Evolutionary conservation across 2,113 vertebrate genomes (phyloP).

Genomic region (Pimephales promelas): DNA sequence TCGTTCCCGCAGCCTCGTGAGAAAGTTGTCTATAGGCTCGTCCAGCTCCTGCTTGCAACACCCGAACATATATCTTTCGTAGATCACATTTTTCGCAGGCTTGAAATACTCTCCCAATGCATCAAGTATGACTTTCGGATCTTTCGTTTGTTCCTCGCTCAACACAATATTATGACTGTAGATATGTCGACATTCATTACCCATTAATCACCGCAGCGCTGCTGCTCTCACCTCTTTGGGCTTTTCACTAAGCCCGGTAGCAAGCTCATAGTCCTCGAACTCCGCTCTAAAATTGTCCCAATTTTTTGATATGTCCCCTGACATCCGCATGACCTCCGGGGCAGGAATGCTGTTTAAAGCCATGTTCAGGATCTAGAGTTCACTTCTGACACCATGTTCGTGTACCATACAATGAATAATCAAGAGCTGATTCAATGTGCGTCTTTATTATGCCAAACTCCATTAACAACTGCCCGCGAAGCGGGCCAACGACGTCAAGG

Average conservation of each 20-base stretch:
- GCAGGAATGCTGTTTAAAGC: too few relatives aligned
- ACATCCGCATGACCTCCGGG: too few relatives aligned
- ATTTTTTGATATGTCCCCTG: background rate
- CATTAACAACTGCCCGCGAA: too few relatives aligned
- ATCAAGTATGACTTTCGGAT: background rate
- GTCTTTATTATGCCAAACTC: background rate
- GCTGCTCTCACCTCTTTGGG: background rate
- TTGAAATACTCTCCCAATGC: slow-evolving; percentile 1
- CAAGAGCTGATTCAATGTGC: background rate
- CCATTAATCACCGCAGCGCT: background rate
- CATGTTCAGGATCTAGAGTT: too few relatives aligned
- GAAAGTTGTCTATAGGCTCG: slow-evolving; percentile 38
- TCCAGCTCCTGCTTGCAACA: slow-evolving; percentile 48
- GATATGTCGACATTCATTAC: slow-evolving; percentile 18
- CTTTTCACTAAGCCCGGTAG: background rate
- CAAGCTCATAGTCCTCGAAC: slow-evolving; percentile 11
- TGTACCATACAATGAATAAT: too few relatives aligned
- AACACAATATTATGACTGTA: too few relatives aligned
- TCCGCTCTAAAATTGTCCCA: background rate
- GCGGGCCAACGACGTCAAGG: background rate
- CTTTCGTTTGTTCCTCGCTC: background rate
- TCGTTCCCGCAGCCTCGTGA: background rate
- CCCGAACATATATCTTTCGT: slow-evolving; percentile 42
- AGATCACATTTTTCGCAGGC: slow-evolving; percentile 44
- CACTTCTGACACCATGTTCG: too few relatives aligned